Conservation (phyloP, 1,140 invertebrate species). For the Drosophila punjabiensis region DNA sequence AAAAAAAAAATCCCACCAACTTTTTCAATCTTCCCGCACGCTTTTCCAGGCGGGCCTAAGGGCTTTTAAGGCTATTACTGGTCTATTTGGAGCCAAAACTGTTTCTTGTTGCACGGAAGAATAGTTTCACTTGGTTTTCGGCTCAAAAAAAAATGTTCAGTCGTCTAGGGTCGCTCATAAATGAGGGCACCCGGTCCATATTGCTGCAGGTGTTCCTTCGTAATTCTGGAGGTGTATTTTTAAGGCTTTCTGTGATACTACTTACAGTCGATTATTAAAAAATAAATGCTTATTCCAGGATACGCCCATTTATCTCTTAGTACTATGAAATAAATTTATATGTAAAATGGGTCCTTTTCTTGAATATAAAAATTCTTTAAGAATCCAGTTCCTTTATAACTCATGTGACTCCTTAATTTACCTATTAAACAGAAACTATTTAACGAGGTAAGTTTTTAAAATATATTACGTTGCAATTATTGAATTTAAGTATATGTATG, state of each 20-base stretch:
- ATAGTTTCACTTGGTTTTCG: conserved; percentile 6
- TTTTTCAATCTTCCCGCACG: conserved; percentile 52
- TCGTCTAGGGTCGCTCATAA: no score
- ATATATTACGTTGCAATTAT: no score
- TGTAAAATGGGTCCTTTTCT: no score
- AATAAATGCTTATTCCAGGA: background rate
- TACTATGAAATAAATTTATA: background rate
- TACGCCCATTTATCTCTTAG: background rate
- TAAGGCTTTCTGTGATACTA: background rate
- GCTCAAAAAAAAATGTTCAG: background rate
- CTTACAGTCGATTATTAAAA: background rate
- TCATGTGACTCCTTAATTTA: no score
- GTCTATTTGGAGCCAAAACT: conserved; percentile 5
- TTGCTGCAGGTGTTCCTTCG: background rate
- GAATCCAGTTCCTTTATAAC: no score
- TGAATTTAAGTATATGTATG: no score
- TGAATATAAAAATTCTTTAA: no score
- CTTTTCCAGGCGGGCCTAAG: conserved; percentile 43
- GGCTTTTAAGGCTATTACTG: conserved; percentile 23
- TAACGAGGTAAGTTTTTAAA: no score
- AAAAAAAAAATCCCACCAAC: conserved; percentile 37
- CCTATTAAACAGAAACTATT: no score
- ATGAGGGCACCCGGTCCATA: background rate
- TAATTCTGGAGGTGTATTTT: background rate
- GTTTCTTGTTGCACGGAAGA: conserved; percentile 30